Evolutionary conservation across 2,113 vertebrate species (phyloP).

Genomic region (Oreocharis arfaki): DNA sequence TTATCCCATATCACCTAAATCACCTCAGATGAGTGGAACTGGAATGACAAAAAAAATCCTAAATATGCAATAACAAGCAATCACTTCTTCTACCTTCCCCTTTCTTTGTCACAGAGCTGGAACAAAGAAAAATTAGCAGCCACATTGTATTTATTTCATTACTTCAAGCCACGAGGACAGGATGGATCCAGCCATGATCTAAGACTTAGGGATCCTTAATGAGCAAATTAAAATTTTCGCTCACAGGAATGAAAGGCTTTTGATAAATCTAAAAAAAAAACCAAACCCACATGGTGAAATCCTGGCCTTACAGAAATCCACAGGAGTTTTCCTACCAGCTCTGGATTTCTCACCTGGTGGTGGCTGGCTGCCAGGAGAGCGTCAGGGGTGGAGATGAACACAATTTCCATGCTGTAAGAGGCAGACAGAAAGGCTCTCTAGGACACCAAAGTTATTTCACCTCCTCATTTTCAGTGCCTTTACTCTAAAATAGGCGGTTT

Average conservation of each 20-base stretch:
- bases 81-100: background rate
- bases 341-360: background rate
- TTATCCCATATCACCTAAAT: background rate
- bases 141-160: background rate
- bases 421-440: background rate
- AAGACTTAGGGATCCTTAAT: background rate
- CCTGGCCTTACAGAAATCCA: background rate
- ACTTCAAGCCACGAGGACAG: background rate
- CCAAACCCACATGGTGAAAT: background rate
- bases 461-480: background rate
- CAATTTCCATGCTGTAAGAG: background rate
- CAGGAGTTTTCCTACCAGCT: background rate
- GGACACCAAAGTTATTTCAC: background rate
- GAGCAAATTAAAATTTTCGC: background rate
- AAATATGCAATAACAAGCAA: background rate
- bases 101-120: background rate
- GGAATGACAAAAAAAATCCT: background rate
- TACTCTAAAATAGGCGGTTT: background rate
- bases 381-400: background rate
- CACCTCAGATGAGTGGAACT: background rate
- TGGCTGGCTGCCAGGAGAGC: background rate
- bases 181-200: background rate
- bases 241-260: background rate
- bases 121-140: background rate
- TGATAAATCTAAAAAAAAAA: background rate